A percentile compares a stretch with the other conserved stretches of the same genome.
phyloP scores from a whole-genome alignment of 2,888 invertebrate genomes.

The Epicampocera succincta region DNA sequence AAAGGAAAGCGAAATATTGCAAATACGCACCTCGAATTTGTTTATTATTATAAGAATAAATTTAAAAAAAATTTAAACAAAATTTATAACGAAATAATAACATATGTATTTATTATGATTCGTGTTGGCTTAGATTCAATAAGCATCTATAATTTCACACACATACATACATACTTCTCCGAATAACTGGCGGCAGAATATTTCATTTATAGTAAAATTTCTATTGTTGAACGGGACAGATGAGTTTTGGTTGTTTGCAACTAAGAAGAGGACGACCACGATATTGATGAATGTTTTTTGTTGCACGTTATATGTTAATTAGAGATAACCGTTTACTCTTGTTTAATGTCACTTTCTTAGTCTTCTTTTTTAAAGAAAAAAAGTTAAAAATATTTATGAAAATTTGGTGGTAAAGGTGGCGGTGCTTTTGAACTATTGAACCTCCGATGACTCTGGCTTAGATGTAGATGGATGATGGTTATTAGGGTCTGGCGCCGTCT shows the following conservation, averaged over 20 bases:
- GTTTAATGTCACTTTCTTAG: slow-evolving; percentile 30
- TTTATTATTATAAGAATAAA: too few species aligned
- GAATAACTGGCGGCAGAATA: neutral
- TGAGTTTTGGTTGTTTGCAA: too few species aligned
- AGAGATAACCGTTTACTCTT: slow-evolving; percentile 20
- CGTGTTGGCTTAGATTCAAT: too few species aligned
- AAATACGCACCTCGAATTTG: too few species aligned
- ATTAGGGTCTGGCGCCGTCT: slow-evolving; percentile 91
- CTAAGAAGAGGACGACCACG: neutral
- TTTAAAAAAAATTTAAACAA: too few species aligned
- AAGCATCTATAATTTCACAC: too few species aligned
- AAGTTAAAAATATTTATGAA: slow-evolving; percentile 55
- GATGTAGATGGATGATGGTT: slow-evolving; percentile 87
- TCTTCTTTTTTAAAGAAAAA: slow-evolving; percentile 39
- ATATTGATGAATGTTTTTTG: too few species aligned
- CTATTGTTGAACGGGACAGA: too few species aligned
- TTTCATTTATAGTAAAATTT: too few species aligned
- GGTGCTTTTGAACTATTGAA: slow-evolving; percentile 84
- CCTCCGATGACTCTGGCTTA: slow-evolving; percentile 91
- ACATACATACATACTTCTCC: neutral
- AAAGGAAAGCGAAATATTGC: too few species aligned
- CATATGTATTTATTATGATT: too few species aligned
- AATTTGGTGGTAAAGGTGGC: slow-evolving; percentile 59
- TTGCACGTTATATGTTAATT: neutral
- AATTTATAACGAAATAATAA: too few species aligned